Conservation (phyloP, 2,797 vertebrate species). For the Hozukius guyotensis region DNA sequence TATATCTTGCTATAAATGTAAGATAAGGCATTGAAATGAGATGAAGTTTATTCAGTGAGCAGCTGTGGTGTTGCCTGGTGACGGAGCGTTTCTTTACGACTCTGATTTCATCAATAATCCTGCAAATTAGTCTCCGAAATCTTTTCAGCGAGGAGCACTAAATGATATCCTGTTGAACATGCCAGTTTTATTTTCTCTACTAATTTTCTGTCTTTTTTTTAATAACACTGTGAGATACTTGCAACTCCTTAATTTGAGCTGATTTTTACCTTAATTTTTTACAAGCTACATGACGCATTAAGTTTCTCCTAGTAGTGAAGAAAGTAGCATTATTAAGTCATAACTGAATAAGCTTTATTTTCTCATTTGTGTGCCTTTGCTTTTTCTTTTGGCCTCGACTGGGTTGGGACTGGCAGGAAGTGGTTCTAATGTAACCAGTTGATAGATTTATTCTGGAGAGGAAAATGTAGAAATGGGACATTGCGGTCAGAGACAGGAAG, state of each 20-base stretch:
- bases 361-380: background rate
- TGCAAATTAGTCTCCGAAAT: conserved; percentile 41
- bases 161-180: background rate
- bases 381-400: background rate
- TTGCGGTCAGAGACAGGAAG: background rate
- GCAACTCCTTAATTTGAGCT: background rate
- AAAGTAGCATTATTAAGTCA: background rate
- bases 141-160: background rate
- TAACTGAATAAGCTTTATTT: background rate
- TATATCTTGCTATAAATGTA: background rate
- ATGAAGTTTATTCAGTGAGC: conserved; percentile 24
- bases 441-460: background rate
- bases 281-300: background rate
- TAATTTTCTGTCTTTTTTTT: background rate
- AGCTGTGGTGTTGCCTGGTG: conserved; percentile 40
- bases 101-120: conserved; percentile 43
- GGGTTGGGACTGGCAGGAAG: background rate
- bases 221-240: background rate
- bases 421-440: background rate
- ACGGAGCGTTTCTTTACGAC: conserved; percentile 27
- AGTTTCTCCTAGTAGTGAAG: background rate
- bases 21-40: conserved; percentile 8
- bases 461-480: conserved; percentile 3
- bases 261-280: background rate
- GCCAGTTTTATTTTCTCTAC: background rate